Percentiles rank a stretch among this genome's conserved stretches.
Conservation (phyloP, 2,888 invertebrate species). For the Eugnorisma glareosa region DNA sequence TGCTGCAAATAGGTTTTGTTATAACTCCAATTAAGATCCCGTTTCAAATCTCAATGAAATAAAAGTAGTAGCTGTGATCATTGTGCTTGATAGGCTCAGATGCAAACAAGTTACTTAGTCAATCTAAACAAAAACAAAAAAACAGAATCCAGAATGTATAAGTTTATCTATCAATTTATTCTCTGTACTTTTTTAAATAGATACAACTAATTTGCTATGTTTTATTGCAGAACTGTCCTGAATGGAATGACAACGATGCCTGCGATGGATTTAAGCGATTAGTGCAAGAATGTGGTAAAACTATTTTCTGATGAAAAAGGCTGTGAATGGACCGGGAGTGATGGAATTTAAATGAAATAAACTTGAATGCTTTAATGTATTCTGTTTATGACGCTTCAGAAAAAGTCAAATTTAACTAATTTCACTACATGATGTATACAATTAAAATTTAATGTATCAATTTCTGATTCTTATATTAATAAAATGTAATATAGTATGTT, state of each 20-base stretch:
- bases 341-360: not conserved
- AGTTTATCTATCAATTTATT: too few relatives aligned
- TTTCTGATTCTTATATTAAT: not conserved
- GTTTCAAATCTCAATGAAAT: too few relatives aligned
- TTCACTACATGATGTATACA: not conserved
- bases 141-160: too few relatives aligned
- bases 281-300: conserved; percentile 33
- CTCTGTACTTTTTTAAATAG: not conserved
- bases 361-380: not conserved
- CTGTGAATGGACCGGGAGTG: not conserved
- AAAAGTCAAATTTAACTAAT: not conserved
- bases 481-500: not conserved
- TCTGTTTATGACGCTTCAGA: not conserved
- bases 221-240: conserved; percentile 46
- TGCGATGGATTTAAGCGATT: conserved; percentile 41
- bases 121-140: too few relatives aligned
- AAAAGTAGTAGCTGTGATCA: too few relatives aligned
- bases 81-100: too few relatives aligned
- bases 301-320: conserved; percentile 7
- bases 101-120: too few relatives aligned
- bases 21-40: too few relatives aligned
- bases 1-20: too few relatives aligned
- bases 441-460: not conserved
- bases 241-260: conserved; percentile 41
- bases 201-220: not conserved